Evolutionary conservation across 2,797 vertebrate genomes (phyloP).

Genomic region (Macropodus opercularis): DNA sequence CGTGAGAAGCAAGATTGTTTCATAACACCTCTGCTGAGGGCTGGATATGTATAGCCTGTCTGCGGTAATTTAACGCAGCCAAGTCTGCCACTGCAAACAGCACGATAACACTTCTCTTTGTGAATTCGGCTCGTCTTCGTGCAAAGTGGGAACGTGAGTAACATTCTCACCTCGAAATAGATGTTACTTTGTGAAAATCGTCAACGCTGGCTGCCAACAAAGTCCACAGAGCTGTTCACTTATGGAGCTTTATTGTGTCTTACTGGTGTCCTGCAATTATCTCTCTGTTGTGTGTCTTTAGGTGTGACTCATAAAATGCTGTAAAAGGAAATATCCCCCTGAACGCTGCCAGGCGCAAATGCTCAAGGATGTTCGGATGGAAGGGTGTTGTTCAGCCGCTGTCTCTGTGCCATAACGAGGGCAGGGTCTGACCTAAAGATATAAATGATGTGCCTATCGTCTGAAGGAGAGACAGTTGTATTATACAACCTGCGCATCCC

Average conservation of each 20-base stretch:
- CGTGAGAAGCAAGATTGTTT: conserved; percentile 25
- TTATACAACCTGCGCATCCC: conserved; percentile 75
- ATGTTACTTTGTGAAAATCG: conserved; percentile 55
- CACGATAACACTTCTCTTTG: conserved; percentile 45
- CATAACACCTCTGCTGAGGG: conserved; percentile 38
- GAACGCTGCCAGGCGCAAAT: conserved; percentile 40
- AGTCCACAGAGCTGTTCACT: conserved; percentile 27
- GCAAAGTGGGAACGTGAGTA: conserved; percentile 52
- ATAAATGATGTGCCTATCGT: conserved; percentile 73
- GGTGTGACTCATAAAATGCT: conserved; percentile 31
- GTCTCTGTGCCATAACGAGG: conserved; percentile 45
- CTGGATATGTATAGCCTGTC: conserved; percentile 47
- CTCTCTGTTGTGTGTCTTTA: conserved; percentile 34
- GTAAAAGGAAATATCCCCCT: conserved; percentile 32
- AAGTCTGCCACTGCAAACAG: conserved; percentile 35
- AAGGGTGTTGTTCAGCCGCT: conserved; percentile 16
- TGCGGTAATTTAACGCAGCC: conserved; percentile 44
- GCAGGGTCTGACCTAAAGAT: conserved; percentile 67
- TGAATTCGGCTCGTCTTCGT: conserved; percentile 44
- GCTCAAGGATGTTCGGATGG: conserved; percentile 51
- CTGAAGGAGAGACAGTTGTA: conserved; percentile 62
- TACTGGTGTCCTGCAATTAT: conserved; percentile 39
- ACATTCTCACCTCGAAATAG: conserved; percentile 65
- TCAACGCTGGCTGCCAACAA: conserved; percentile 37
- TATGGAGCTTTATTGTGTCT: conserved; percentile 28